A percentile compares a stretch with the other conserved stretches of the same genome.
Conservation (phyloP, 2,888 invertebrate species). For the Auanema sp. region DNA sequence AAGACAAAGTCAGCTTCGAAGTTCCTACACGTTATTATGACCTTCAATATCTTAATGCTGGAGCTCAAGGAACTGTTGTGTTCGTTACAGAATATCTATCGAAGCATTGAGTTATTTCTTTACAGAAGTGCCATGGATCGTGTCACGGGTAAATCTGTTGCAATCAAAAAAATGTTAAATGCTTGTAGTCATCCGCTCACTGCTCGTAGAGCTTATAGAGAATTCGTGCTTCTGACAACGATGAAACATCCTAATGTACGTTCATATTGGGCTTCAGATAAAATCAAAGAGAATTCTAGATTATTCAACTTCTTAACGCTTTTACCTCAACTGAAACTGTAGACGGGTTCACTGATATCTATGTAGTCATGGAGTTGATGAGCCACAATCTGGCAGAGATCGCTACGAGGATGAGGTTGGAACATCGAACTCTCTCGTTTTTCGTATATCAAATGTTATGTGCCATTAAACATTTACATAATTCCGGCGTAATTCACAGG, state of each 20-base stretch:
- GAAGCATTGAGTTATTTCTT: constrained; percentile 1
- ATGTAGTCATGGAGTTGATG: constrained; percentile 82
- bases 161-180: constrained; percentile 97
- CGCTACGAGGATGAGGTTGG: constrained; percentile 69
- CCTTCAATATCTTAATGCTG: constrained; percentile 43
- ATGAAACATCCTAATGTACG: constrained; percentile 99
- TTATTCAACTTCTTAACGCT: constrained; percentile 96
- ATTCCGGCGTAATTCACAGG: constrained; percentile 75
- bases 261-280: neutral
- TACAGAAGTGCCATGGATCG: constrained; percentile 93
- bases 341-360: constrained; percentile 98
- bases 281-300: constrained; percentile 39
- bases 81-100: too few relatives aligned
- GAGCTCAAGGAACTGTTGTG: constrained; percentile 52
- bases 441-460: constrained; percentile 99
- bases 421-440: constrained; percentile 99
- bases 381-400: constrained; percentile 50
- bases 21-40: constrained; percentile 39
- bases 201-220: constrained; percentile 97
- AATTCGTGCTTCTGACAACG: constrained; percentile 98
- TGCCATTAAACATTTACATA: constrained; percentile 98
- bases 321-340: constrained; percentile 96
- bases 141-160: constrained; percentile 86
- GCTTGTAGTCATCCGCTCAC: constrained; percentile 99
- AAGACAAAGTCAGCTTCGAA: constrained; percentile 2